Percentiles rank a stretch among this genome's conserved stretches.
These are phyloP conservation scores for Megaceryle alcyon DNA, from an alignment of 2,797 vertebrate genomes.

Conservation along the genomic window DNA sequence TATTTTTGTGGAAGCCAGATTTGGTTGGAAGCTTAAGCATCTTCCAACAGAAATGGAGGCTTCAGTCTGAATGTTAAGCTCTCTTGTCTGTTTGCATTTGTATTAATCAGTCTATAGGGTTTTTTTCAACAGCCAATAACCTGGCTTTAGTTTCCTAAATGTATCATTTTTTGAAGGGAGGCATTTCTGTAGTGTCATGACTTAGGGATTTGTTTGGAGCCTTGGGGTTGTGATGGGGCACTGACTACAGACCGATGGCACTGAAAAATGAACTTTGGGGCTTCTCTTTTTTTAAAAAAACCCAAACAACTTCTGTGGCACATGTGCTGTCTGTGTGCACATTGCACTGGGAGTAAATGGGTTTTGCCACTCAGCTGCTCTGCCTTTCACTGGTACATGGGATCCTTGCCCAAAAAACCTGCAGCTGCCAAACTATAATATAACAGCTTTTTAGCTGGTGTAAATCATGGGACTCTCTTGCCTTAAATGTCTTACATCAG, in stretches of 20 bases:
- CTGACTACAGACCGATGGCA: background rate
- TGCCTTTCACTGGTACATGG: constrained; percentile 6
- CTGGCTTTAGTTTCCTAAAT: background rate
- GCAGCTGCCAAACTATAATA: constrained; percentile 41
- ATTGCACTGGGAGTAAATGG: background rate
- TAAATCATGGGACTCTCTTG: constrained; percentile 56
- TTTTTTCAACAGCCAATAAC: background rate
- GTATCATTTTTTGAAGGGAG: background rate
- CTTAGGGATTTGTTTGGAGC: background rate
- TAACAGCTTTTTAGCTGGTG: constrained; percentile 54
- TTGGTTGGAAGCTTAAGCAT: background rate
- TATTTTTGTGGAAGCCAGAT: background rate
- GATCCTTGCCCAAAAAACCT: constrained; percentile 35
- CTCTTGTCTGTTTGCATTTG: background rate
- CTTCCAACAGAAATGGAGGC: background rate
- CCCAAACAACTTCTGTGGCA: background rate
- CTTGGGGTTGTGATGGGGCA: background rate
- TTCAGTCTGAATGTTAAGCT: background rate
- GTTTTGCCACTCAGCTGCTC: constrained; percentile 10
- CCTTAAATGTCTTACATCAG: constrained; percentile 61
- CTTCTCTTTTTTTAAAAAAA: background rate
- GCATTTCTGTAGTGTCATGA: background rate
- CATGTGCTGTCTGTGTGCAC: background rate
- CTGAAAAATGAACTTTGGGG: background rate
- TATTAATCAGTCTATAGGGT: background rate